These are phyloP conservation scores for Meghimatium bilineatum DNA, from an alignment of 2,888 invertebrate species.

Conservation along the genomic window DNA sequence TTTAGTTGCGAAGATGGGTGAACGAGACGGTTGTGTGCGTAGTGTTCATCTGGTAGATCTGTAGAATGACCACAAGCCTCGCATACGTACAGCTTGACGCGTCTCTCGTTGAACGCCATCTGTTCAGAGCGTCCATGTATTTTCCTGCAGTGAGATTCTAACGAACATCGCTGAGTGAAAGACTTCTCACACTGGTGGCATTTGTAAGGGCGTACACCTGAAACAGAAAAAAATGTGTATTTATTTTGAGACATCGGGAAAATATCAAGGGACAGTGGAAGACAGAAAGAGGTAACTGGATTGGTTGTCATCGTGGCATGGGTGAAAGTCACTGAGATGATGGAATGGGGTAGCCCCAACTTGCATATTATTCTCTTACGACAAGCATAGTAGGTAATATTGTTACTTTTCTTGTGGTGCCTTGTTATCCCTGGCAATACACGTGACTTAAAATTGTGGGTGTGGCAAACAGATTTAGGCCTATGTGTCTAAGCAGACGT, in stretches of 20 bases:
- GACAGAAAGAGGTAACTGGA: neutral
- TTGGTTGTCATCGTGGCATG: too few species aligned
- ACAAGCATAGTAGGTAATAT: too few species aligned
- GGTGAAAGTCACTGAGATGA: too few species aligned
- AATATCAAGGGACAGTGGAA: neutral
- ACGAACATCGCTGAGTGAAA: constrained; percentile 98
- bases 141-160: constrained; percentile 98
- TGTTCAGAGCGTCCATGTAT: constrained; percentile 97
- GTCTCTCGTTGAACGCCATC: constrained; percentile 97
- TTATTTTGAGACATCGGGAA: neutral
- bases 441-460: too few species aligned
- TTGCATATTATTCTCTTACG: too few species aligned
- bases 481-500: too few species aligned
- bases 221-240: neutral
- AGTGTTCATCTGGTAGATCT: constrained; percentile 95
- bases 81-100: constrained; percentile 99
- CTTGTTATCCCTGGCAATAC: too few species aligned
- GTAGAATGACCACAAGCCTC: constrained; percentile 99
- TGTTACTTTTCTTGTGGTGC: too few species aligned
- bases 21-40: constrained; percentile 89
- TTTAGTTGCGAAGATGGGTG: constrained; percentile 60
- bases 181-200: constrained; percentile 98
- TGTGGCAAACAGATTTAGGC: too few species aligned
- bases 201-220: constrained; percentile 96
- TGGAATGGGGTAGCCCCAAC: too few species aligned